These are phyloP conservation scores for Hydrochoerus hydrochaeris DNA, from an alignment of 2,113 vertebrate genomes.

Conservation along the genomic window DNA sequence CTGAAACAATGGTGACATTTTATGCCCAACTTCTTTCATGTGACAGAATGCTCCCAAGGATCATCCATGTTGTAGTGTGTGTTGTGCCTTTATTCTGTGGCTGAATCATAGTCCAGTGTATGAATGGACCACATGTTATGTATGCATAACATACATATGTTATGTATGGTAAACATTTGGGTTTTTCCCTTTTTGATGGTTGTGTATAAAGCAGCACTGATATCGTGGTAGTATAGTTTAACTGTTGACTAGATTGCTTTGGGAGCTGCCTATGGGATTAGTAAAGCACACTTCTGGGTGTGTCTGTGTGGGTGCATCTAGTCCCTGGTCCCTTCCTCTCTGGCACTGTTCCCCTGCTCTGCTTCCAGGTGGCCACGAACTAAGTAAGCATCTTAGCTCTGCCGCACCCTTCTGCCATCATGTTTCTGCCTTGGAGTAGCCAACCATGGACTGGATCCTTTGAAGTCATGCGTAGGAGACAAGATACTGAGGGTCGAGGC, in stretches of 20 bases:
- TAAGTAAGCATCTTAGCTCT: not conserved
- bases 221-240: not conserved
- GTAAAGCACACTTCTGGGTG: not conserved
- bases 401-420: not conserved
- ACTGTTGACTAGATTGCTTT: not conserved
- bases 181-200: no score
- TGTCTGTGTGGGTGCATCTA: not conserved
- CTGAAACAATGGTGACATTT: not conserved
- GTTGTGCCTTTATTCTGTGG: not conserved
- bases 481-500: not conserved
- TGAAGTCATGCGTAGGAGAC: not conserved
- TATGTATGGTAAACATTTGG: no score
- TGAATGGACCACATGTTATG: not conserved
- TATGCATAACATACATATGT: not conserved
- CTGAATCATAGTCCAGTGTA: not conserved
- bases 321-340: not conserved
- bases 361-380: not conserved
- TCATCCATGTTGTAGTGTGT: accelerated
- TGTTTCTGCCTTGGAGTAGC: not conserved
- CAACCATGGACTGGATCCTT: not conserved
- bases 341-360: not conserved
- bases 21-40: not conserved
- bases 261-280: not conserved
- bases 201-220: accelerated
- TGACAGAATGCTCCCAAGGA: not conserved